These are phyloP conservation scores for Philaenus spumarius DNA, from an alignment of 1,140 invertebrate genomes.

Conservation along the genomic window DNA sequence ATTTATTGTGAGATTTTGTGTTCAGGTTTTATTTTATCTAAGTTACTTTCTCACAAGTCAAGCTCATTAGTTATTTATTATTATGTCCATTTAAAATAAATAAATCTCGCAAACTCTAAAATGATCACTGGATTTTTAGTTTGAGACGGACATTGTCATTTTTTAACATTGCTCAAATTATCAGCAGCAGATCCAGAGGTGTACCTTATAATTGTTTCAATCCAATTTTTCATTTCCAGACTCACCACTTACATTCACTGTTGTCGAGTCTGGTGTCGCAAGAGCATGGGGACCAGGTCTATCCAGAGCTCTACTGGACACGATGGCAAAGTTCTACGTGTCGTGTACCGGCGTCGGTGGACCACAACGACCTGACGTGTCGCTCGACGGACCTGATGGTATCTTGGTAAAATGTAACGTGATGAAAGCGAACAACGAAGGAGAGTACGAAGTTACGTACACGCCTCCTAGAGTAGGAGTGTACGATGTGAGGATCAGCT, in stretches of 20 bases:
- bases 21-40: too few relatives aligned
- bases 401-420: constrained; percentile 47
- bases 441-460: constrained; percentile 57
- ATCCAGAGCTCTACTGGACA: constrained; percentile 47
- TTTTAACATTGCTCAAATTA: too few relatives aligned
- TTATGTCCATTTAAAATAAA: too few relatives aligned
- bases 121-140: too few relatives aligned
- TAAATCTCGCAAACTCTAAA: too few relatives aligned
- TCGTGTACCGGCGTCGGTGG: constrained; percentile 19
- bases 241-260: constrained; percentile 49
- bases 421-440: constrained; percentile 33
- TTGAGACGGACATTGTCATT: too few relatives aligned
- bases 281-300: constrained; percentile 57
- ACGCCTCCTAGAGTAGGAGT: constrained; percentile 62
- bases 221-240: constrained; percentile 45
- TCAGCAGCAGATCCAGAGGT: too few relatives aligned
- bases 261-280: constrained; percentile 54
- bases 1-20: too few relatives aligned
- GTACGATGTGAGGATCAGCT: constrained; percentile 63
- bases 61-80: too few relatives aligned
- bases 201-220: too few relatives aligned
- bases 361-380: constrained; percentile 25
- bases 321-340: constrained; percentile 22
- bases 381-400: constrained; percentile 60
- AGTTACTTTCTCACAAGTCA: too few relatives aligned